Conservation (phyloP, 37 sponge, comb jelly and placozoan species). For the Geodia barretti region DNA sequence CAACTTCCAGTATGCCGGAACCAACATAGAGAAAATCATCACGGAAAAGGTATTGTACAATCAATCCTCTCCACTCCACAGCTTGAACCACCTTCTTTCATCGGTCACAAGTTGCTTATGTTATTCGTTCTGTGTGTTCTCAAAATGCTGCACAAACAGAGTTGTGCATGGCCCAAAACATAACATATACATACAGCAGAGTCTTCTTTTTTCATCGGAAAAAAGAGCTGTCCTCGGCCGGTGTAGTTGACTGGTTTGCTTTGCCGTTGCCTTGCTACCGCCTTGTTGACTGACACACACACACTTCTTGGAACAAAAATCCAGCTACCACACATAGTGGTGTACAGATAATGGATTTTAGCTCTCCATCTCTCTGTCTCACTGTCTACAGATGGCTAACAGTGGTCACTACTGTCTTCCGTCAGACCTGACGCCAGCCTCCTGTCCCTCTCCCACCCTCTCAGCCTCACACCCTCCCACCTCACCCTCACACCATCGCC, state of each 20-base stretch:
- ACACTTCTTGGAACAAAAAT: neutral
- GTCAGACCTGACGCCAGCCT: neutral
- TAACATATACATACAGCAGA: neutral
- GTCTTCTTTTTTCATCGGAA: no score
- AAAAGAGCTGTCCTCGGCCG: no score
- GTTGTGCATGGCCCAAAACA: neutral
- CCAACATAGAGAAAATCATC: slow-evolving; percentile 29
- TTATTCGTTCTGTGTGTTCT: no score
- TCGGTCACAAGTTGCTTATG: no score
- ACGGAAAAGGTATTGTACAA: slow-evolving; percentile 17
- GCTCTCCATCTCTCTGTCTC: neutral
- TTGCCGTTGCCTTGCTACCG: no score
- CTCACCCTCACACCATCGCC: neutral
- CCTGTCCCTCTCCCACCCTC: neutral
- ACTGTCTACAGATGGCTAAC: neutral
- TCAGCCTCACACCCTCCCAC: neutral
- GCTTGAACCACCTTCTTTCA: no score
- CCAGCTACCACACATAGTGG: neutral
- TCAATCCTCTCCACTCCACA: no score
- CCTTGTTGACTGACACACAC: neutral
- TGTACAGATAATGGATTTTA: neutral
- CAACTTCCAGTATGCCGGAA: slow-evolving; percentile 67
- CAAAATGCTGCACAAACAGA: neutral
- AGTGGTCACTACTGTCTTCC: neutral
- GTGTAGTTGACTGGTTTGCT: no score